Conservation (phyloP, 1,140 invertebrate genomes). For the Lasioglossum albipes region DNA sequence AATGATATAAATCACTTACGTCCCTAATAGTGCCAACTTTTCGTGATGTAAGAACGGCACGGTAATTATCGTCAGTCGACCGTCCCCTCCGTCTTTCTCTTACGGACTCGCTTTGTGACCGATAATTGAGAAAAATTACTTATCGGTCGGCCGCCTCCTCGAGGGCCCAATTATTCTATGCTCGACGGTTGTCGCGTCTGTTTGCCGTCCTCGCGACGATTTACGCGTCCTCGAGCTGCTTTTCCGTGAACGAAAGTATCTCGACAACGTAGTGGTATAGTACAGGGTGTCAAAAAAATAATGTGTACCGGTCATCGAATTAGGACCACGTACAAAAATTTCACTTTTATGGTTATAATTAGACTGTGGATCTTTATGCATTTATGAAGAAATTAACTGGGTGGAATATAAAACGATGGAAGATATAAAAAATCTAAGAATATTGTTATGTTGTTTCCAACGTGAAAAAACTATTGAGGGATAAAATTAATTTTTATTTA, state of each 20-base stretch:
- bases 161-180: conserved; percentile 1
- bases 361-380: too few relatives aligned
- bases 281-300: too few relatives aligned
- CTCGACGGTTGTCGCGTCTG: not conserved
- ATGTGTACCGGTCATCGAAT: too few relatives aligned
- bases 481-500: too few relatives aligned
- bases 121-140: conserved; percentile 38
- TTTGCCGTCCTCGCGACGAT: not conserved
- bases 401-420: too few relatives aligned
- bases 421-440: too few relatives aligned
- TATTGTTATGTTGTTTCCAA: too few relatives aligned
- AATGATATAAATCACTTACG: conserved; percentile 32
- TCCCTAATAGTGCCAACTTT: not conserved
- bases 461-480: too few relatives aligned
- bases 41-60: conserved; percentile 10
- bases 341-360: too few relatives aligned
- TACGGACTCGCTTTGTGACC: not conserved
- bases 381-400: too few relatives aligned
- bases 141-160: conserved; percentile 7
- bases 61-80: conserved; percentile 8
- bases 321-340: too few relatives aligned
- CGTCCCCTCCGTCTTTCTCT: not conserved
- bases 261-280: too few relatives aligned
- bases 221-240: not conserved
- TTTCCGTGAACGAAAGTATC: not conserved